Conservation (phyloP, 2,113 vertebrate genomes). For the Hemiprocne comata region DNA sequence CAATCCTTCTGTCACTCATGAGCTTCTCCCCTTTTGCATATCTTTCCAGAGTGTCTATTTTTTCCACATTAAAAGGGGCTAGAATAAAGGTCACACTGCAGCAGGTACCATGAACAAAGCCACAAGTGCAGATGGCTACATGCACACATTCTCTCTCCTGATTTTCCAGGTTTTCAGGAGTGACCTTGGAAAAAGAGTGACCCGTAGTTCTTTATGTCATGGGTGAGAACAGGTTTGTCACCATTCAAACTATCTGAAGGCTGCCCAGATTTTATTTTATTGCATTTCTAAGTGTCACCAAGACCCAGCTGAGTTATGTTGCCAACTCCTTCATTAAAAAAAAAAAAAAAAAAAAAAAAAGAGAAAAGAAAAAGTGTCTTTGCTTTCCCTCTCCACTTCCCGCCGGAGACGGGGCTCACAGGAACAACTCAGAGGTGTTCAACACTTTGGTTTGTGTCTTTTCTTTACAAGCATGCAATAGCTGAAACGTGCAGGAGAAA, state of each 20-base stretch:
- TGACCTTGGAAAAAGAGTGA: constrained; percentile 34
- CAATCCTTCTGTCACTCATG: fast-evolving
- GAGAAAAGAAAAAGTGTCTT: not conserved
- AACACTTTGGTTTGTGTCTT: no score
- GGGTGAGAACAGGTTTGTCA: not conserved
- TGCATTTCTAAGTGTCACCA: constrained; percentile 7
- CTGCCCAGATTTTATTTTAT: constrained; percentile 35
- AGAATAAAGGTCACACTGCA: not conserved
- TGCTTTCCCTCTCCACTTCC: not conserved
- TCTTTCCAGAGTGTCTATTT: not conserved
- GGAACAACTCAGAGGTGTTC: fast-evolving
- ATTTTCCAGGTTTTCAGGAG: not conserved
- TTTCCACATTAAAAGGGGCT: not conserved
- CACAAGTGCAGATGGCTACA: not conserved
- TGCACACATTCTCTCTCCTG: not conserved
- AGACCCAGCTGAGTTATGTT: not conserved
- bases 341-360: not conserved
- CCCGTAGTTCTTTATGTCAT: not conserved
- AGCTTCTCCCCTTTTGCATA: not conserved
- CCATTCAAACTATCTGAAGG: not conserved
- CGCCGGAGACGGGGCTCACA: fast-evolving
- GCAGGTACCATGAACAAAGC: not conserved
- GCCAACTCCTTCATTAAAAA: not conserved
- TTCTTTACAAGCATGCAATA: fast-evolving
- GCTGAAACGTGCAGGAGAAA: not conserved